phyloP scores from a whole-genome alignment of 2,113 vertebrate genomes.

The Scartelaos histophorus region DNA sequence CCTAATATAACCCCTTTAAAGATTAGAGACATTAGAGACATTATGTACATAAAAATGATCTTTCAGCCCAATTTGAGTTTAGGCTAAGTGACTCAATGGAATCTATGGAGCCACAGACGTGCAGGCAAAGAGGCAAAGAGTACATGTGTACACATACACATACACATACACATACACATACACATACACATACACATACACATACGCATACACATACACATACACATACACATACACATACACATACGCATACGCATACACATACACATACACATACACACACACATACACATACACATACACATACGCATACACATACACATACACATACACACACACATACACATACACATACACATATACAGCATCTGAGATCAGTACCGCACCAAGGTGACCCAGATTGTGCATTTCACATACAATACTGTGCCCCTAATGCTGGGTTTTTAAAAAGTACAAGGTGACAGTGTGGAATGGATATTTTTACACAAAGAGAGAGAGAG shows the following conservation, averaged over 20 bases:
- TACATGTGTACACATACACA: no score
- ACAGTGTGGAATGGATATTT: constrained; percentile 25
- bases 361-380: constrained; percentile 43
- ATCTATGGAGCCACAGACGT: constrained; percentile 23
- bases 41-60: background rate
- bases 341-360: background rate
- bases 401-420: constrained; percentile 27
- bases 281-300: no score
- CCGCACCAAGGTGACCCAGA: constrained; percentile 66
- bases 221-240: no score
- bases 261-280: no score
- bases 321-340: no score
- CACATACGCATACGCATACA: no score
- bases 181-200: no score
- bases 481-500: background rate
- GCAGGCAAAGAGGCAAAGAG: no score
- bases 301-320: no score
- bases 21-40: background rate
- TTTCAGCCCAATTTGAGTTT: constrained; percentile 48
- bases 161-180: no score
- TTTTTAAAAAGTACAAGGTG: constrained; percentile 35
- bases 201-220: no score
- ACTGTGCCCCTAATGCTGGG: constrained; percentile 7
- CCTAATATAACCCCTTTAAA: no score
- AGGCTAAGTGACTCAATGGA: constrained; percentile 56